These are phyloP conservation scores for Notolepis coatsorum DNA, from an alignment of 2,797 vertebrate genomes.

Conservation along the genomic window DNA sequence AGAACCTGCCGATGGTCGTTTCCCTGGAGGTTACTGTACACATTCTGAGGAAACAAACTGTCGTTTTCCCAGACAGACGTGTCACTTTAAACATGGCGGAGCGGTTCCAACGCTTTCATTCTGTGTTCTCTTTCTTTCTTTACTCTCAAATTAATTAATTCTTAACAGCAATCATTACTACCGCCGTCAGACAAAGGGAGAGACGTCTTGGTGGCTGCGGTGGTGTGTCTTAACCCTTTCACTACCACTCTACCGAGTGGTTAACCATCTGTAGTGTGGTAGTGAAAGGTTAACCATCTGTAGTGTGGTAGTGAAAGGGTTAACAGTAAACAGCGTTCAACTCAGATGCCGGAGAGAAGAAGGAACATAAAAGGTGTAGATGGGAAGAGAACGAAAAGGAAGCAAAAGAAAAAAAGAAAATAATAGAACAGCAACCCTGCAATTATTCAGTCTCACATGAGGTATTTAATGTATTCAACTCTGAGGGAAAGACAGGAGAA, in stretches of 20 bases:
- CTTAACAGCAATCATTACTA: conserved; percentile 31
- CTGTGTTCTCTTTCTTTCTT: conserved; percentile 21
- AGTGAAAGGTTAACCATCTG: no score
- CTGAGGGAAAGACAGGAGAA: conserved; percentile 12
- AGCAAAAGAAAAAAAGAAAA: conserved; percentile 38
- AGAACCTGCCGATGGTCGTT: no score
- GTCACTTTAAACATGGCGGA: conserved; percentile 23
- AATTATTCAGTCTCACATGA: conserved; percentile 51
- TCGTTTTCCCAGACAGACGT: conserved; percentile 22
- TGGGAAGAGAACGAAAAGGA: conserved; percentile 13
- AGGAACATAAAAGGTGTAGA: neutral
- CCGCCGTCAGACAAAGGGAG: conserved; percentile 41
- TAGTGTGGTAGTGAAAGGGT: no score
- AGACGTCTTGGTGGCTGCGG: neutral
- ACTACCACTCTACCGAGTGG: no score
- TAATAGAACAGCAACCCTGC: conserved; percentile 11
- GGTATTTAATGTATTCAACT: conserved; percentile 53
- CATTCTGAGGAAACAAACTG: conserved; percentile 6
- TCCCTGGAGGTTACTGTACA: no score
- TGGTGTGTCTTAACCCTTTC: no score
- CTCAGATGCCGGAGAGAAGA: neutral
- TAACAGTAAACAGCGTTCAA: conserved; percentile 27
- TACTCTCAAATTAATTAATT: conserved; percentile 25
- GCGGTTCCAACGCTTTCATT: neutral
- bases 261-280: no score